A percentile compares a stretch with the other conserved stretches of the same genome.
Conservation (phyloP, 2,888 invertebrate species). For the Meteorus colon region DNA sequence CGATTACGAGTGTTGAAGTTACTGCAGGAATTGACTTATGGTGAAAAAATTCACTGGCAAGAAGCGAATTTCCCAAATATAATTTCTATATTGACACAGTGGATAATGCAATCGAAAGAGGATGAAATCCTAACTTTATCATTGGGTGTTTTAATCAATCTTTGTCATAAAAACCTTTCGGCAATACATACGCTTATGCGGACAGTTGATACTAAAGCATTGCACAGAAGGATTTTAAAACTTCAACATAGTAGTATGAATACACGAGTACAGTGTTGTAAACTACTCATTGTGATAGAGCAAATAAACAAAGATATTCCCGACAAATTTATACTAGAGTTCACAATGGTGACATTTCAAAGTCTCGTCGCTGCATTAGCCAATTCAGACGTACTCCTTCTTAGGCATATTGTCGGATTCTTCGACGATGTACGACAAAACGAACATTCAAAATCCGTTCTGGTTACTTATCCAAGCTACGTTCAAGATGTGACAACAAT, state of each 20-base stretch:
- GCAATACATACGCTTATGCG: conserved; percentile 84
- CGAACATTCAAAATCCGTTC: conserved; percentile 63
- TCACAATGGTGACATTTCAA: conserved; percentile 74
- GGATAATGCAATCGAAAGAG: conserved; percentile 77
- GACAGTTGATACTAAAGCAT: conserved; percentile 81
- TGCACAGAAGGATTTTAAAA: conserved; percentile 78
- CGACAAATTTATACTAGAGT: conserved; percentile 73
- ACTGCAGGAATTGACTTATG: conserved; percentile 86
- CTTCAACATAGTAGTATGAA: conserved; percentile 74
- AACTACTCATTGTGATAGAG: conserved; percentile 76
- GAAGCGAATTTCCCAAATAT: conserved; percentile 83
- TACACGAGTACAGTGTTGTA: conserved; percentile 75
- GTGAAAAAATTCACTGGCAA: conserved; percentile 86
- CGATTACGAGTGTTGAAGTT: conserved; percentile 78
- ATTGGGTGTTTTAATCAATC: conserved; percentile 83
- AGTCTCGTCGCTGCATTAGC: conserved; percentile 74
- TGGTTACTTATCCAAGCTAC: conserved; percentile 69
- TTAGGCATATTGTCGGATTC: conserved; percentile 76
- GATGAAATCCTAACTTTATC: conserved; percentile 75
- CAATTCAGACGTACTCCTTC: conserved; percentile 72
- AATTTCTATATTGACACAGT: conserved; percentile 80
- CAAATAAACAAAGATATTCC: conserved; percentile 74
- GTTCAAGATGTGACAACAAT: conserved; percentile 69
- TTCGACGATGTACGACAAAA: conserved; percentile 75
- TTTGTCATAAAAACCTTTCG: conserved; percentile 86